Evolutionary conservation across 2,888 invertebrate genomes (phyloP), one percentile per base, ranked within the genome.

Genomic region (Digitonthophagus gazella): DNA sequence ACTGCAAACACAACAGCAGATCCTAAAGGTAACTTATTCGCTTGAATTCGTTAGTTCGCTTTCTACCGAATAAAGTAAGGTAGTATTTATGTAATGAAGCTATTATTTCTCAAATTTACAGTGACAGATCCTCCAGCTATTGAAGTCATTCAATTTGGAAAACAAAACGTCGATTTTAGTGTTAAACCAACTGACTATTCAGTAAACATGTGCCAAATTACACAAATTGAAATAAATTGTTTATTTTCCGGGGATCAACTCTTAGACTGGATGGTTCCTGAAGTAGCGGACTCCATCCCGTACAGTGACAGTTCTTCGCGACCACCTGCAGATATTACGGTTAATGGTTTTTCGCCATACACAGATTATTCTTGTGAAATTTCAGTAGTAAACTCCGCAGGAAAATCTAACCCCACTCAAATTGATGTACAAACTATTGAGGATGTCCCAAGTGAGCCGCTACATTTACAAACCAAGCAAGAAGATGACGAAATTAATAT

Each of bases 381-480:
- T 11, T 56, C 19, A 1, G 67, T 68, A 5, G 16, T 14, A 18
- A 72, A 72, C 28, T 16, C 55, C 54, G 71, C 22, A 14, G 72
- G 74, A 8, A 55, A 57, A 6, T 73, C 73, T 1, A 20, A 58
- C 0, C n/a, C 18, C 11, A 58, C 63, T 6, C 18, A 57, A 0
- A 44, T 72, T 22, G 8, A 5, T 58, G 67, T 72, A 54, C 56
- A 54, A 65, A 74, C 74, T 3, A 6, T 28, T 2, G 67, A 71
- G 67, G 73, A 58, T 18, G 76, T 75, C 19, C 74, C 75, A 14
- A 67, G 67, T 11, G 44, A 22, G 14, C 75, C 75, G 1, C 4
- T 15, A 55, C 65, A 72, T 57, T 58, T 76, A 64, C 28, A 14
- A 71, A 55, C 20, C 6, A 1, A 55, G 3, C 66, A 63, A n/a